Conservation (phyloP, 2,797 vertebrate genomes). For the Danio tinwini region DNA sequence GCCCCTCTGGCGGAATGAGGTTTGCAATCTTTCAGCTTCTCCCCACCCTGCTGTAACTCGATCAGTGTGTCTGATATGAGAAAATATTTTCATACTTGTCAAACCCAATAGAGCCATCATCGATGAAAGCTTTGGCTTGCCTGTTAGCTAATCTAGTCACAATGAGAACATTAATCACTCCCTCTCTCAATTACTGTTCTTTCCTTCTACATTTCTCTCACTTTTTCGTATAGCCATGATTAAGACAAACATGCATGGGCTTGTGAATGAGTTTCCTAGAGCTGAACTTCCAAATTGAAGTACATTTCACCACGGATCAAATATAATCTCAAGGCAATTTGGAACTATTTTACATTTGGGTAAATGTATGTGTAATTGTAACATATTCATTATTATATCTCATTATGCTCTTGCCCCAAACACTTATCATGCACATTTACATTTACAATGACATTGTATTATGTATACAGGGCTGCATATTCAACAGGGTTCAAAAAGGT, state of each 20-base stretch:
- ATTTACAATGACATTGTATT: too few species aligned
- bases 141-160: constrained; percentile 68
- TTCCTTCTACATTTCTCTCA: constrained; percentile 44
- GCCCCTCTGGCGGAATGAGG: constrained; percentile 12
- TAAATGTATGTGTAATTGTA: too few species aligned
- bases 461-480: too few species aligned
- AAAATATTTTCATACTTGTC: constrained; percentile 63
- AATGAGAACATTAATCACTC: constrained; percentile 71
- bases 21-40: constrained; percentile 33
- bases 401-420: too few species aligned
- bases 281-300: constrained; percentile 65
- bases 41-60: constrained; percentile 61
- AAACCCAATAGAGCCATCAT: constrained; percentile 64
- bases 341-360: too few species aligned
- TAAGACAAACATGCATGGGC: constrained; percentile 15
- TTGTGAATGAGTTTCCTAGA: constrained; percentile 58
- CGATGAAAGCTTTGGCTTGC: constrained; percentile 53
- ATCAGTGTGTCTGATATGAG: constrained; percentile 61
- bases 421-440: too few species aligned
- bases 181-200: constrained; percentile 33
- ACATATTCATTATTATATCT: too few species aligned
- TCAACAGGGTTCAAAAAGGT: too few species aligned
- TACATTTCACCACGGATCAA: constrained; percentile 47
- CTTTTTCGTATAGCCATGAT: neutral
- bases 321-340: neutral